Percentiles rank a stretch among this genome's conserved stretches.
Conservation (phyloP, 2,113 vertebrate genomes). For the Phaethornis superciliosus region DNA sequence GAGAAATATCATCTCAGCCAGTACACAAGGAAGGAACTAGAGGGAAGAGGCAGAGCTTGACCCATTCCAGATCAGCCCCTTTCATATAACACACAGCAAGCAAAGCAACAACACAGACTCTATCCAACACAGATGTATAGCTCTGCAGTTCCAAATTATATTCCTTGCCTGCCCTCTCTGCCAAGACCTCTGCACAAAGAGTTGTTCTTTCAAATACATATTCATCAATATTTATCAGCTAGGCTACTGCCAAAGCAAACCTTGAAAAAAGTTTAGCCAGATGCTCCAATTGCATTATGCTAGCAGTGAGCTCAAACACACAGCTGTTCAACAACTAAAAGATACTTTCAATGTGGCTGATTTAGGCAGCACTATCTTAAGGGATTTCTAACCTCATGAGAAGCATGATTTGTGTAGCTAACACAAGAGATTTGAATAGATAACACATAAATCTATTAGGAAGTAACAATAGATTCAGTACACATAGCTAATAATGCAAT, state of each 20-base stretch:
- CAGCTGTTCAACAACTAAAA: conserved; percentile 35
- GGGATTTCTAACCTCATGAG: neutral
- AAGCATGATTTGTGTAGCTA: neutral
- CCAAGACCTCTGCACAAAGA: conserved; percentile 7
- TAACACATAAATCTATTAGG: neutral
- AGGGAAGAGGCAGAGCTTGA: neutral
- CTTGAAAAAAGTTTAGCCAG: conserved; percentile 28
- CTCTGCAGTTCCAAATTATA: neutral
- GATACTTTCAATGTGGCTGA: conserved; percentile 3
- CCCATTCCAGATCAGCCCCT: neutral
- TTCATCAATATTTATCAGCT: conserved; percentile 57
- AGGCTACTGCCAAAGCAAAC: conserved; percentile 47
- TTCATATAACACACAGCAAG: neutral
- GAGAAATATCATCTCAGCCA: neutral
- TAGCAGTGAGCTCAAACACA: conserved; percentile 24
- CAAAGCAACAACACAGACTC: neutral
- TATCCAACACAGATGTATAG: conserved; percentile 1
- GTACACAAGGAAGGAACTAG: neutral
- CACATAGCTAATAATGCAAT: neutral
- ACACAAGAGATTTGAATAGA: neutral
- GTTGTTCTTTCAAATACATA: conserved; percentile 18
- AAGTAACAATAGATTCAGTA: neutral
- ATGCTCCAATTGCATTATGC: neutral
- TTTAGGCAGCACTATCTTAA: conserved; percentile 27
- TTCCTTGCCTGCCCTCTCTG: neutral